Evolutionary conservation across 2,888 invertebrate species (phyloP).

Genomic region (Prionchulus punctatus): DNA sequence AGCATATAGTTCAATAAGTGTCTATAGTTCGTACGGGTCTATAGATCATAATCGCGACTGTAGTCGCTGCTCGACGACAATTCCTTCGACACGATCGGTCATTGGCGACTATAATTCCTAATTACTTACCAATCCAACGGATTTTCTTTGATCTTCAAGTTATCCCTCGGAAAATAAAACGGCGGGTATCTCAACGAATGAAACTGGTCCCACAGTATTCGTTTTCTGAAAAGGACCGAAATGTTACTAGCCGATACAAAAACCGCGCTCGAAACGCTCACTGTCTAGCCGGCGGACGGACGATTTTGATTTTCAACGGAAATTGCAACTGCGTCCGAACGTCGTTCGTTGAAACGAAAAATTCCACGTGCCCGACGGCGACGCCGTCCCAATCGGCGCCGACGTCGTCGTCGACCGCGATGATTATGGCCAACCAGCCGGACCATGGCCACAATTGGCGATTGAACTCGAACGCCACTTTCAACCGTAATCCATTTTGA

Average conservation of each 20-base stretch:
- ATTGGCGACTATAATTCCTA: too few species aligned
- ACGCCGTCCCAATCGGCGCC: slow-evolving; percentile 55
- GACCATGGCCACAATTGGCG: slow-evolving; percentile 88
- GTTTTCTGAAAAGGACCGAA: slow-evolving; percentile 42
- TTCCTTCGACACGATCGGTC: too few species aligned
- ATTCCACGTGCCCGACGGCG: slow-evolving; percentile 60
- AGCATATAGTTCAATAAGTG: too few species aligned
- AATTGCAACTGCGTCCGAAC: slow-evolving; percentile 49
- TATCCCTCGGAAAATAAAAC: slow-evolving; percentile 86
- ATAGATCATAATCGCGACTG: too few species aligned
- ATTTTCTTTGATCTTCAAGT: slow-evolving; percentile 75
- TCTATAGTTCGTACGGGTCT: too few species aligned
- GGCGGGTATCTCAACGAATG: slow-evolving; percentile 89
- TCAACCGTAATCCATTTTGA: slow-evolving; percentile 58
- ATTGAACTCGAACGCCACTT: slow-evolving; percentile 57
- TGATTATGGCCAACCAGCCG: slow-evolving; percentile 73
- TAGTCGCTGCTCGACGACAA: too few species aligned
- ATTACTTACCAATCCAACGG: slow-evolving; percentile 69
- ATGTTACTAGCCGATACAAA: not conserved
- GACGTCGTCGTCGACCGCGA: too few species aligned
- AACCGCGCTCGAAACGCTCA: slow-evolving; percentile 23
- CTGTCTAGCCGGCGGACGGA: slow-evolving; percentile 74
- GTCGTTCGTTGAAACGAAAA: slow-evolving; percentile 39
- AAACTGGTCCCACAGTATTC: slow-evolving; percentile 91
- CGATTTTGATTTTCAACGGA: slow-evolving; percentile 61